phyloP scores from a whole-genome alignment of 1,140 invertebrate species.

The Listronotus bonariensis region DNA sequence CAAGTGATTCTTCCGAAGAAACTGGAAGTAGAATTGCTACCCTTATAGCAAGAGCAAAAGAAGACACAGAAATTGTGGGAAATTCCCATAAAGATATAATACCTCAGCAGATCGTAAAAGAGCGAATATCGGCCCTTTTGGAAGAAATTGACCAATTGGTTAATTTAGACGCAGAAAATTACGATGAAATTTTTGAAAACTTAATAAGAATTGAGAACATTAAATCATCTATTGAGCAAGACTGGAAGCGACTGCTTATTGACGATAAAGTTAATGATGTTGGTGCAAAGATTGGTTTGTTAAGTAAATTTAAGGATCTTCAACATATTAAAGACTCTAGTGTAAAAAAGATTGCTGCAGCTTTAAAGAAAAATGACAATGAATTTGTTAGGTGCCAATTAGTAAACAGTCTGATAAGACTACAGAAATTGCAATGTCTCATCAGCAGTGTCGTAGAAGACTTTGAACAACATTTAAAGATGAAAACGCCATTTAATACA shows the following conservation, averaged over 20 bases:
- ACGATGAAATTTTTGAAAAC: slow-evolving; percentile 39
- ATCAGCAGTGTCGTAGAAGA: slow-evolving; percentile 42
- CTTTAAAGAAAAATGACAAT: slow-evolving; percentile 35
- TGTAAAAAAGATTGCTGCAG: slow-evolving; percentile 35
- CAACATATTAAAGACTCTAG: slow-evolving; percentile 40
- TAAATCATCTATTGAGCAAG: slow-evolving; percentile 35
- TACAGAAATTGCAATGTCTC: slow-evolving; percentile 46
- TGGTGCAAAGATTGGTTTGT: slow-evolving; percentile 37
- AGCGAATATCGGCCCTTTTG: slow-evolving; percentile 40
- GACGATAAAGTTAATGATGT: slow-evolving; percentile 41
- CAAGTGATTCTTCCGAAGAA: slow-evolving; percentile 27
- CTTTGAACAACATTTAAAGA: slow-evolving; percentile 42
- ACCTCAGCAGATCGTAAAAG: slow-evolving; percentile 42
- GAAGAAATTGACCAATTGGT: slow-evolving; percentile 44
- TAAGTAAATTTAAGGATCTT: slow-evolving; percentile 43
- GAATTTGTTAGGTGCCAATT: slow-evolving; percentile 43
- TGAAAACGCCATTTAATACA: slow-evolving; percentile 36
- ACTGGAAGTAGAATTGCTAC: slow-evolving; percentile 29
- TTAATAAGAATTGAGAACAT: slow-evolving; percentile 41
- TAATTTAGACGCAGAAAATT: slow-evolving; percentile 41
- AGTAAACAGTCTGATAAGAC: slow-evolving; percentile 40
- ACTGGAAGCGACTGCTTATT: slow-evolving; percentile 45
- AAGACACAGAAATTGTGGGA: slow-evolving; percentile 25
- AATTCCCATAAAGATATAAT: slow-evolving; percentile 31
- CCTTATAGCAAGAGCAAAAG: slow-evolving; percentile 26